Percentiles rank a stretch among this genome's conserved stretches.
These are phyloP conservation scores for Parus major DNA, from an alignment of 2,113 vertebrate genomes.

Conservation along the genomic window DNA sequence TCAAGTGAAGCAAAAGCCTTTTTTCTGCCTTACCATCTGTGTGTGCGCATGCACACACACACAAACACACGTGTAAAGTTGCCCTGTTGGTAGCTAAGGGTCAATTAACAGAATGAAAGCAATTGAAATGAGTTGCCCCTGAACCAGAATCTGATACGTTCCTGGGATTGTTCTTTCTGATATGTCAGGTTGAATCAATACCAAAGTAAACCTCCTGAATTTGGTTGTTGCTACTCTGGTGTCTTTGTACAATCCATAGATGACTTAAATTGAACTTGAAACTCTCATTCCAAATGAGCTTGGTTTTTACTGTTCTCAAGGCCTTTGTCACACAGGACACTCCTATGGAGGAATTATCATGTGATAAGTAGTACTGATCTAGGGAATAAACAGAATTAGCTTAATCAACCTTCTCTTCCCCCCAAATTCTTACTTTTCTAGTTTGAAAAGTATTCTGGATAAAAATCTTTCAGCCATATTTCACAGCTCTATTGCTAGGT, in stretches of 20 bases:
- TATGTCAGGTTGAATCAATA: conserved; percentile 21
- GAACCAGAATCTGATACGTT: neutral
- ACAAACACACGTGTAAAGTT: neutral
- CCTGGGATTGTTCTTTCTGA: conserved; percentile 32
- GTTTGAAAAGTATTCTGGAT: neutral
- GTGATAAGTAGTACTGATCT: neutral
- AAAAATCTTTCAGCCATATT: neutral
- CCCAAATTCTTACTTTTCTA: neutral
- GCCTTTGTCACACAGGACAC: neutral
- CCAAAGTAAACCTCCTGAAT: conserved; percentile 4
- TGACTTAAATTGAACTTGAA: conserved; percentile 14
- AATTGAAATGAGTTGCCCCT: conserved; percentile 33
- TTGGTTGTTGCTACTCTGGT: neutral
- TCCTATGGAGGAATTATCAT: neutral
- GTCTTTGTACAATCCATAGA: neutral
- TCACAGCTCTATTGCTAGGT: neutral
- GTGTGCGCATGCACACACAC: too few relatives aligned
- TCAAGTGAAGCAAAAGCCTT: neutral
- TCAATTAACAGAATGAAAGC: conserved; percentile 36
- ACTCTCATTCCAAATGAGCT: neutral
- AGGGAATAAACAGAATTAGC: neutral
- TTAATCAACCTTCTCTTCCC: neutral
- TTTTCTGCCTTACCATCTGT: neutral
- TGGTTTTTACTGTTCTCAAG: neutral
- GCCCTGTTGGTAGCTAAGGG: neutral